A percentile compares a stretch with the other conserved stretches of the same genome.
Evolutionary conservation across 1,140 invertebrate species (phyloP).

Genomic region (Macrobrachium nipponense): DNA sequence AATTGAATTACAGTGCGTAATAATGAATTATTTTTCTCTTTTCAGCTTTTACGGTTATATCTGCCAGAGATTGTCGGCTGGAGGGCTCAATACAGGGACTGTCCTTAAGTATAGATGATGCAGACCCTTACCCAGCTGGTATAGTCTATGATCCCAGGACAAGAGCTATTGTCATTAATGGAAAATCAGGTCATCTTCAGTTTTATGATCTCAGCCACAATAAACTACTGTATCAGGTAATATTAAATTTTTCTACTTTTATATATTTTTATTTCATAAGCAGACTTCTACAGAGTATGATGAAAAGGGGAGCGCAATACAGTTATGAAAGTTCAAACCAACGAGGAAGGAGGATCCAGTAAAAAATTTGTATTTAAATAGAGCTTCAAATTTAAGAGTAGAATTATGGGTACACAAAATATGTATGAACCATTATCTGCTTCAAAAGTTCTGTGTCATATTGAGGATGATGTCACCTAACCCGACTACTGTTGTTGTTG

Average conservation of each 20-base stretch:
- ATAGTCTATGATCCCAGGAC: constrained; percentile 77
- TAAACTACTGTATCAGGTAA: constrained; percentile 80
- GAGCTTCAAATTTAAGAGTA: too few species aligned
- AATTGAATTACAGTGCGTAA: not conserved
- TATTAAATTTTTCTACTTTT: not conserved
- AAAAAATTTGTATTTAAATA: too few species aligned
- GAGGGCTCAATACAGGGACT: constrained; percentile 40
- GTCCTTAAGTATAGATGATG: constrained; percentile 10
- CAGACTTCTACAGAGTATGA: too few species aligned
- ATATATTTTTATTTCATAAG: too few species aligned
- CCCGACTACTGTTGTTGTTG: too few species aligned
- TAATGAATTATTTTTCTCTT: not conserved
- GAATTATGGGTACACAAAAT: too few species aligned
- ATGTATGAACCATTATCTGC: too few species aligned
- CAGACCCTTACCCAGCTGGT: constrained; percentile 74
- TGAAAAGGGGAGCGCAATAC: too few species aligned
- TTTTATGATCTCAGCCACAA: constrained; percentile 80
- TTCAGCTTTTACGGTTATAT: constrained; percentile 37
- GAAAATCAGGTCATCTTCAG: constrained; percentile 82
- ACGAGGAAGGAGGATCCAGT: too few species aligned
- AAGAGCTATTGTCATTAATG: constrained; percentile 80
- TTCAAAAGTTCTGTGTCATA: too few species aligned
- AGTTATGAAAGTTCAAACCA: too few species aligned
- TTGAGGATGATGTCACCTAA: too few species aligned
- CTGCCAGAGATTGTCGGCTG: constrained; percentile 9